Percentiles rank a stretch among this genome's conserved stretches.
These are phyloP conservation scores for Acleris emargana DNA, from an alignment of 2,888 invertebrate species.

Conservation along the genomic window DNA sequence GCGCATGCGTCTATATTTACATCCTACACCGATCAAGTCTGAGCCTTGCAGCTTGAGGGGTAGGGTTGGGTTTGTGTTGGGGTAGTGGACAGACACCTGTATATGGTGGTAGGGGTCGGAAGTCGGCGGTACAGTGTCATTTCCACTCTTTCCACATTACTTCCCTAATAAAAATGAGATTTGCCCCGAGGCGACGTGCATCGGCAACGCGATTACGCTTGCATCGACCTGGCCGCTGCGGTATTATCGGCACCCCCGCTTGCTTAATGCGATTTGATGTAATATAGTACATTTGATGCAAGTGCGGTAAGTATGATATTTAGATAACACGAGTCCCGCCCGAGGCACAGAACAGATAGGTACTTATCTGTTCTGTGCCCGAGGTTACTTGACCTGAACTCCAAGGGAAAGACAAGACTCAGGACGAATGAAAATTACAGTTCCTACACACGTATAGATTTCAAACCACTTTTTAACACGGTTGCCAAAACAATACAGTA, in stretches of 20 bases:
- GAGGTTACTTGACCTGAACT: no score
- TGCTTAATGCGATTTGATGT: neutral
- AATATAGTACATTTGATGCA: neutral
- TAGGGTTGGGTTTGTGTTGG: slow-evolving; percentile 45
- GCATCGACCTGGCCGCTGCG: slow-evolving; percentile 38
- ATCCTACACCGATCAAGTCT: slow-evolving; percentile 41
- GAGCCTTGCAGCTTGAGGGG: slow-evolving; percentile 39
- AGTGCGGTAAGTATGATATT: no score
- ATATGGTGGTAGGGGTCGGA: slow-evolving; percentile 72
- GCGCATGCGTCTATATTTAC: slow-evolving; percentile 51
- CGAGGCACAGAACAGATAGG: no score
- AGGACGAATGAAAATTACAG: no score
- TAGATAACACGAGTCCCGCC: no score
- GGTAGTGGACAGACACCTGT: slow-evolving; percentile 69
- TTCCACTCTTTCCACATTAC: slow-evolving; percentile 77
- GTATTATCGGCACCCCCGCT: neutral
- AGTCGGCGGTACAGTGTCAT: slow-evolving; percentile 81
- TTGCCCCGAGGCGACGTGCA: slow-evolving; percentile 54
- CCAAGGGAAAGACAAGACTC: no score
- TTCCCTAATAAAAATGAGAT: slow-evolving; percentile 79
- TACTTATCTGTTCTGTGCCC: no score
- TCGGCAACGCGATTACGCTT: slow-evolving; percentile 42
- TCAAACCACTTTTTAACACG: no score
- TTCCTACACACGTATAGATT: no score
- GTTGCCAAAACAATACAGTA: no score